Percentiles rank a stretch among this genome's conserved stretches.
phyloP scores from a whole-genome alignment of 2,797 vertebrate species.

The Polyboroides typus region DNA sequence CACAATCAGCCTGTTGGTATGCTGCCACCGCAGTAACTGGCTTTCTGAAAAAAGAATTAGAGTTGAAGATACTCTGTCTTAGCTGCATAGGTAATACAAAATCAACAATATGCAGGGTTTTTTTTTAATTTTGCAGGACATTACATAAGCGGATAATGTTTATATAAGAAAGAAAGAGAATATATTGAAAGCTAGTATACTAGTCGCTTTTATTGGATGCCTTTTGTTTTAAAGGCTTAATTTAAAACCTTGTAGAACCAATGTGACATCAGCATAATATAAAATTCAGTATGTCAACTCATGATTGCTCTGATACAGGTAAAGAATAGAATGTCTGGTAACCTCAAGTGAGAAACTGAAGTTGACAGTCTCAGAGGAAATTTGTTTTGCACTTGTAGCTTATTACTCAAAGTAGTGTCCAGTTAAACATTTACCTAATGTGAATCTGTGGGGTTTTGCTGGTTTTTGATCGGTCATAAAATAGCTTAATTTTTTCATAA shows the following conservation, averaged over 20 bases:
- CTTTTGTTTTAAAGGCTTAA: neutral
- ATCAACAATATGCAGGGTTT: slow-evolving; percentile 18
- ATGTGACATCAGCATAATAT: neutral
- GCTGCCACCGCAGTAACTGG: slow-evolving; percentile 4
- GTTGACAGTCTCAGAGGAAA: neutral
- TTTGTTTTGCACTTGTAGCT: neutral
- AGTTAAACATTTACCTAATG: neutral
- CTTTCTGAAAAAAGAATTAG: slow-evolving; percentile 58
- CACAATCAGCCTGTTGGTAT: neutral
- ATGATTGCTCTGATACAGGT: neutral
- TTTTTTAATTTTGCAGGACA: slow-evolving; percentile 49
- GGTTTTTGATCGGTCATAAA: neutral
- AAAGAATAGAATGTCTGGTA: neutral
- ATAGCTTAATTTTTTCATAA: neutral
- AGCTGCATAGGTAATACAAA: slow-evolving; percentile 38
- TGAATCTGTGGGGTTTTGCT: neutral
- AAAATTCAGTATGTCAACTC: neutral
- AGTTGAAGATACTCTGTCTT: slow-evolving; percentile 49
- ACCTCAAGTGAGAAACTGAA: neutral
- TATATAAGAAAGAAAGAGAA: slow-evolving; percentile 25
- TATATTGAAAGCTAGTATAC: slow-evolving; percentile 18
- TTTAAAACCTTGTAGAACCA: neutral
- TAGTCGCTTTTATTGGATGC: neutral
- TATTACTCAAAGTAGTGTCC: neutral
- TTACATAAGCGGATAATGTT: slow-evolving; percentile 40